A percentile compares a stretch with the other conserved stretches of the same genome.
phyloP scores from a whole-genome alignment of 1,140 invertebrate species.

The Bombus waltoni region DNA sequence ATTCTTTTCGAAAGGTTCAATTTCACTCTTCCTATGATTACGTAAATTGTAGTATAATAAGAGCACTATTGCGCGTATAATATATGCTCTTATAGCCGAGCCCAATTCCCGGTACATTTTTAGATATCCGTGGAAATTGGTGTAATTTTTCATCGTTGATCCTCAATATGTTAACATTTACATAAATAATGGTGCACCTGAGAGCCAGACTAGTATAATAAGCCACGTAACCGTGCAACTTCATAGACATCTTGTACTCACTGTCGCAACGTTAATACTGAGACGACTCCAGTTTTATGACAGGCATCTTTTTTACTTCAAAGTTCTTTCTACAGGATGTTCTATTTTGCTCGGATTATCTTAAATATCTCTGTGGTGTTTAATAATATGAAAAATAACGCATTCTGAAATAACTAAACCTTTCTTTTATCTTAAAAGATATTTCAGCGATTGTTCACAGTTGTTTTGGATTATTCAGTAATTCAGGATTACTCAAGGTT shows the following conservation, averaged over 20 bases:
- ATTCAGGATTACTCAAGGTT: neutral
- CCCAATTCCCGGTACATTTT: neutral
- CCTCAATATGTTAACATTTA: conserved; percentile 55
- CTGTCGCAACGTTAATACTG: conserved; percentile 33
- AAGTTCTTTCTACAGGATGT: neutral
- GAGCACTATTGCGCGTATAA: neutral
- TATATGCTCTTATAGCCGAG: neutral
- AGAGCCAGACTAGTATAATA: conserved; percentile 58
- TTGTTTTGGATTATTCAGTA: neutral
- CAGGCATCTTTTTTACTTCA: neutral
- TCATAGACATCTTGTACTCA: conserved; percentile 29
- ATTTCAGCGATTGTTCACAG: neutral
- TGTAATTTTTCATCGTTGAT: neutral
- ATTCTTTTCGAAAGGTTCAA: neutral
- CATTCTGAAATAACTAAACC: neutral
- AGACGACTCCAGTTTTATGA: conserved; percentile 11
- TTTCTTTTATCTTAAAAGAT: neutral
- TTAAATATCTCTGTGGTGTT: neutral
- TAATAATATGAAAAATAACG: neutral
- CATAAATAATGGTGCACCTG: conserved; percentile 59
- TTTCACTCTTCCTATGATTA: neutral
- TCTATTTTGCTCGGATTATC: neutral
- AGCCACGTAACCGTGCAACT: conserved; percentile 53
- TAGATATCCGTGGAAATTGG: neutral
- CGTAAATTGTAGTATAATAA: conserved; percentile 4